A percentile compares a stretch with the other conserved stretches of the same genome.
These are phyloP conservation scores for Copidosoma floridanum DNA, from an alignment of 1,140 invertebrate species.

Conservation along the genomic window DNA sequence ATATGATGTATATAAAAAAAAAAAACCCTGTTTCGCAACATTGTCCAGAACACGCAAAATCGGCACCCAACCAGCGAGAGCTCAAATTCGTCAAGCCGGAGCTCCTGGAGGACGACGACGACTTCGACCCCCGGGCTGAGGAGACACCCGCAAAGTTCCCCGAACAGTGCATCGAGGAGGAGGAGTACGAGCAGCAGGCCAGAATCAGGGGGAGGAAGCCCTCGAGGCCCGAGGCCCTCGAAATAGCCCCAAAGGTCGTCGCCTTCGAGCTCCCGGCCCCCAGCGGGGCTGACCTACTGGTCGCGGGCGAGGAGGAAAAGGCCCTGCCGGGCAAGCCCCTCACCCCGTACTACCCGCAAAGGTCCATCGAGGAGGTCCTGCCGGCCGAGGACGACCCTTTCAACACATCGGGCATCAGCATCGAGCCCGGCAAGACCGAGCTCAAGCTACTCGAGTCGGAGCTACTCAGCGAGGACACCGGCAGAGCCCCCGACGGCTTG, in stretches of 20 bases:
- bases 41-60: too few relatives aligned
- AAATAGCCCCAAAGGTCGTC: conserved; percentile 62
- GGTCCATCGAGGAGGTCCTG: conserved; percentile 45
- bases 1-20: too few relatives aligned
- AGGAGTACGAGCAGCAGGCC: background rate
- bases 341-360: conserved; percentile 73
- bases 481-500: conserved; percentile 4
- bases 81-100: conserved; percentile 77
- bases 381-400: conserved; percentile 70
- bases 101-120: conserved; percentile 63
- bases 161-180: conserved; percentile 42
- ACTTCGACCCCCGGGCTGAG: conserved; percentile 72
- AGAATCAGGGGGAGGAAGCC: conserved; percentile 45
- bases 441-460: conserved; percentile 72
- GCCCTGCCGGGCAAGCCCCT: conserved; percentile 65
- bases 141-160: conserved; percentile 35
- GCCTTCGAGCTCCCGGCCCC: conserved; percentile 67
- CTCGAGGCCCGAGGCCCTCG: conserved; percentile 63
- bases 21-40: too few relatives aligned
- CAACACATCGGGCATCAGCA: conserved; percentile 75
- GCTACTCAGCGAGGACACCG: conserved; percentile 51
- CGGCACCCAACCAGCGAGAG: conserved; percentile 76
- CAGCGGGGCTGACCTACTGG: conserved; percentile 60
- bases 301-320: conserved; percentile 61
- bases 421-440: conserved; percentile 71